A percentile compares a stretch with the other conserved stretches of the same genome.
Conservation (phyloP, 2,113 vertebrate species). For the Indicator maculatus region DNA sequence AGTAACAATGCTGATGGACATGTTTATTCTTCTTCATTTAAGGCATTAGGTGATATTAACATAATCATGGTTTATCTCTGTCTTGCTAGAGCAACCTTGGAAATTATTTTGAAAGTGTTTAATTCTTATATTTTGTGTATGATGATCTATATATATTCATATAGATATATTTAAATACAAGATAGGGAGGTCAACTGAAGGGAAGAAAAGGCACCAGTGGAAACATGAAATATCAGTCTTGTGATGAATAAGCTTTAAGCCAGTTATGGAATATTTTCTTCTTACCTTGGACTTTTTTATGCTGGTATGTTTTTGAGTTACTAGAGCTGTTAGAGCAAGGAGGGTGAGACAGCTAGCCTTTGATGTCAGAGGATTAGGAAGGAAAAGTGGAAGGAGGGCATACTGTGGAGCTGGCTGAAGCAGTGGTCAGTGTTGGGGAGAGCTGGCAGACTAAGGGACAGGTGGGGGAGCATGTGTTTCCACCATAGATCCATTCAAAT, state of each 20-base stretch:
- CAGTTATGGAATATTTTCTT: neutral
- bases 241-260: neutral
- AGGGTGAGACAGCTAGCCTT: neutral
- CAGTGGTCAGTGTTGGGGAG: fast-evolving
- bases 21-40: neutral
- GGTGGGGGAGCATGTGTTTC: fast-evolving
- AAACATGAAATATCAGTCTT: neutral
- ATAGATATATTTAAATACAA: neutral
- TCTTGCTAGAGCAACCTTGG: neutral
- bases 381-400: neutral
- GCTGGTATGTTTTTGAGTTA: neutral
- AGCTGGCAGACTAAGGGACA: neutral
- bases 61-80: neutral
- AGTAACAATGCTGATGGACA: neutral
- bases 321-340: neutral
- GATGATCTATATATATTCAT: neutral
- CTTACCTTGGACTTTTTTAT: neutral
- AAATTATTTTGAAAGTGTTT: neutral
- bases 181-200: neutral
- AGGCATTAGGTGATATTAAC: neutral
- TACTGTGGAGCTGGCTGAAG: neutral
- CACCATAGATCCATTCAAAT: fast-evolving
- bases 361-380: neutral
- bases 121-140: neutral
- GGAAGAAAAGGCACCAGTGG: neutral